A percentile compares a stretch with the other conserved stretches of the same genome.
Conservation (phyloP, 2,797 vertebrate species). For the Odontamblyopus lacepedii region DNA sequence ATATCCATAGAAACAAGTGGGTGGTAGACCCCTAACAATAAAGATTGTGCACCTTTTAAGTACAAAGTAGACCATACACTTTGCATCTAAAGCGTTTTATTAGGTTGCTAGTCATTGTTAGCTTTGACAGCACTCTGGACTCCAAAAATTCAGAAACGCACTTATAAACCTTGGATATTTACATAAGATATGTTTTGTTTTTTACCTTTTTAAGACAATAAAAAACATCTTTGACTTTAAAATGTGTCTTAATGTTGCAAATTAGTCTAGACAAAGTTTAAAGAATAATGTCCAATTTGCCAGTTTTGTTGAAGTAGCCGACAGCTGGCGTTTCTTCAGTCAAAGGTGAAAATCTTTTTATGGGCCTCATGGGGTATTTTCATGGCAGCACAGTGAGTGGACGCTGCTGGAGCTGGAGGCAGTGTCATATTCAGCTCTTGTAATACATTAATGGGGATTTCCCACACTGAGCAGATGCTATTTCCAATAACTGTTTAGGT, state of each 20-base stretch:
- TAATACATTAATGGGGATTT: slow-evolving; percentile 8
- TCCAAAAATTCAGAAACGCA: too few species aligned
- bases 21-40: too few species aligned
- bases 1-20: too few species aligned
- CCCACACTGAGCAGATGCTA: slow-evolving; percentile 1
- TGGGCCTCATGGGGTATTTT: slow-evolving; percentile 3
- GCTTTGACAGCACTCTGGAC: too few species aligned
- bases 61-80: too few species aligned
- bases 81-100: too few species aligned
- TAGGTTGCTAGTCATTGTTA: too few species aligned
- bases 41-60: too few species aligned
- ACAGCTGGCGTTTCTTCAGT: slow-evolving; percentile 1
- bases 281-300: not conserved
- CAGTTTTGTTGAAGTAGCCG: not conserved
- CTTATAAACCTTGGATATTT: too few species aligned
- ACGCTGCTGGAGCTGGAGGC: not conserved
- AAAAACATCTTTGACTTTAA: not conserved
- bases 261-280: not conserved
- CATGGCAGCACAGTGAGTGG: not conserved
- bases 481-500: not conserved
- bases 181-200: too few species aligned
- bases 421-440: slow-evolving; percentile 11
- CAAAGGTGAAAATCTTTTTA: slow-evolving; percentile 6
- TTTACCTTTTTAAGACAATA: too few species aligned
- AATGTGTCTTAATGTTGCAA: not conserved